Evolutionary conservation across 2,113 vertebrate genomes (phyloP).

Genomic region (Smithornis capensis): DNA sequence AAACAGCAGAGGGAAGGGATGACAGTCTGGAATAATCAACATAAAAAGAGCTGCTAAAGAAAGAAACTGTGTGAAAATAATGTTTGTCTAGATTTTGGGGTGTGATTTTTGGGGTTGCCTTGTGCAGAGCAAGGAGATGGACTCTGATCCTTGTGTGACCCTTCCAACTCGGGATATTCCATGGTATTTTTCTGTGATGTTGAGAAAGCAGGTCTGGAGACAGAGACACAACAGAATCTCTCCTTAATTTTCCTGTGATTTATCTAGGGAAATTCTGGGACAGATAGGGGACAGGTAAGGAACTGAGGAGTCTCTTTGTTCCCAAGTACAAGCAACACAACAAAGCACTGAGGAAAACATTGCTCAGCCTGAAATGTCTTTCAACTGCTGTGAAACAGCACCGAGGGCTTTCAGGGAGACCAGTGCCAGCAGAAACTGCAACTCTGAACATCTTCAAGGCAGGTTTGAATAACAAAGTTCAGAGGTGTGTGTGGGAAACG

Average conservation of each 20-base stretch:
- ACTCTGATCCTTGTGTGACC: not conserved
- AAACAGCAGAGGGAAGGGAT: not conserved
- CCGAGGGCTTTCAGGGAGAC: not conserved
- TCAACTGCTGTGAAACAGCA: not conserved
- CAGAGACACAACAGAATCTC: not conserved
- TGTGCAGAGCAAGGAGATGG: not conserved
- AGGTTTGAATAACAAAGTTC: slow-evolving; percentile 36
- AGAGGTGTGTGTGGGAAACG: slow-evolving; percentile 63
- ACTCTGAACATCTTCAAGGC: not conserved
- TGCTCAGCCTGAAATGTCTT: not conserved
- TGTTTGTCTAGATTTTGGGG: not conserved
- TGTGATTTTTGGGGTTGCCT: not conserved
- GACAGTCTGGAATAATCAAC: not conserved
- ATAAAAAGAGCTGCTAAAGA: not conserved
- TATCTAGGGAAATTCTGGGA: not conserved
- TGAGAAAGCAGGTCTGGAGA: not conserved
- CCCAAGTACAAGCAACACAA: not conserved
- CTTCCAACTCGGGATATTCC: not conserved
- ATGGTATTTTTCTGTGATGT: accelerated
- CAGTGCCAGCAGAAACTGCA: not conserved
- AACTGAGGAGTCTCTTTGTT: not conserved
- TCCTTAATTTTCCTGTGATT: not conserved
- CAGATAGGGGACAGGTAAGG: not conserved
- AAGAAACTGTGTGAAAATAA: not conserved
- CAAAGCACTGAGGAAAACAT: not conserved